Evolutionary conservation across 2,113 vertebrate species (phyloP).

Genomic region (Labeo rohita): DNA sequence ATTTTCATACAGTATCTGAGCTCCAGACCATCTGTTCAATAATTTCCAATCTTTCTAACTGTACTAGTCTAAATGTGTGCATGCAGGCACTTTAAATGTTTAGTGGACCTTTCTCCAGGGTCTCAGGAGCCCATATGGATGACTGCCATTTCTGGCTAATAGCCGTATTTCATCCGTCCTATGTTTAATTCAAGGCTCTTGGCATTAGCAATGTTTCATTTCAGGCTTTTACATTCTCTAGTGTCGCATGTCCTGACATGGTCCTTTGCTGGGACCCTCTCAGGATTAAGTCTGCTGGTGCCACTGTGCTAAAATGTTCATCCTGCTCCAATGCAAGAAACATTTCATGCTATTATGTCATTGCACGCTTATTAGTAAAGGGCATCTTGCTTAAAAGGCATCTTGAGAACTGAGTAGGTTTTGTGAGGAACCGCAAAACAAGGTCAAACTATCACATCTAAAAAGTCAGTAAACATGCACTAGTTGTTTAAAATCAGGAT

Average conservation of each 20-base stretch:
- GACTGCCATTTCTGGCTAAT: conserved; percentile 10
- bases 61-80: not conserved
- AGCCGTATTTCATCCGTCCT: conserved; percentile 43
- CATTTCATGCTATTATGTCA: not conserved
- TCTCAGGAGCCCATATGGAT: not conserved
- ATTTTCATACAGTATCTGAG: not conserved
- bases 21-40: conserved; percentile 8
- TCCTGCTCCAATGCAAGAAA: not conserved
- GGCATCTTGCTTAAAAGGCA: not conserved
- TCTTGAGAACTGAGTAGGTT: not conserved
- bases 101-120: not conserved
- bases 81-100: conserved; percentile 4
- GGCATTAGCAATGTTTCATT: conserved; percentile 45
- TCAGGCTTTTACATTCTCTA: conserved; percentile 10
- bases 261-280: not conserved
- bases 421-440: not conserved
- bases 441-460: not conserved
- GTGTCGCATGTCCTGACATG: conserved; percentile 21
- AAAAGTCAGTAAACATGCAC: not conserved
- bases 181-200: conserved; percentile 53
- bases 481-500: not conserved
- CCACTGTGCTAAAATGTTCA: conserved; percentile 10
- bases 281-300: conserved; percentile 23
- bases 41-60: not conserved
- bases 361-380: not conserved